These are phyloP conservation scores for Sciurus vulgaris DNA, from an alignment of 2,797 vertebrate species.

Conservation along the genomic window DNA sequence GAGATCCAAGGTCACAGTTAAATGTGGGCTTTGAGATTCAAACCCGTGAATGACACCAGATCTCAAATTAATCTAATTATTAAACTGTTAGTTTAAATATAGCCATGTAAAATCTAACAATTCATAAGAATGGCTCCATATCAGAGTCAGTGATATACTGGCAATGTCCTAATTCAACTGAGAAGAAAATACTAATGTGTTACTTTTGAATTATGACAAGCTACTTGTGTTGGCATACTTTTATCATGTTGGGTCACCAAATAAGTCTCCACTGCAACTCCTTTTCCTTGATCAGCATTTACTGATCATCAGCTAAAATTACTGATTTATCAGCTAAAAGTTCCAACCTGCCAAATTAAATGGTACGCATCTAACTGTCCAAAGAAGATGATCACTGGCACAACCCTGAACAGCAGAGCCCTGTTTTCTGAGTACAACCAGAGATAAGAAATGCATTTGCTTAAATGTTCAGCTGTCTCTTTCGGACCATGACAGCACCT, in stretches of 20 bases:
- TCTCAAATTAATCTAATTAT: not conserved
- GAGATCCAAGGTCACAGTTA: not conserved
- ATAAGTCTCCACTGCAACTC: not conserved
- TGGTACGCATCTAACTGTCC: not conserved
- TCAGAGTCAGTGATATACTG: not conserved
- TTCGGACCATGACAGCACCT: not conserved
- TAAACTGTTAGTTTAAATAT: slow-evolving; percentile 11
- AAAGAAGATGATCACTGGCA: not conserved
- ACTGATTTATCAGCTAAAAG: too few species aligned
- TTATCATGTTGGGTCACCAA: not conserved
- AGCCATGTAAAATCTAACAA: not conserved
- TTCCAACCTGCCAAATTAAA: not conserved
- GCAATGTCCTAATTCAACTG: not conserved
- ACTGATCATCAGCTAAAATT: too few species aligned
- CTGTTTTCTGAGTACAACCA: not conserved
- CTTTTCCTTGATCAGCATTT: not conserved
- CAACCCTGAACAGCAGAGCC: not conserved
- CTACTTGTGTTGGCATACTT: not conserved
- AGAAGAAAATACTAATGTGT: slow-evolving; percentile 38
- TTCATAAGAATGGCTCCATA: not conserved
- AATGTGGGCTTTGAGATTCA: slow-evolving; percentile 13
- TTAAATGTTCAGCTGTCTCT: not conserved
- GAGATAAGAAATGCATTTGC: not conserved
- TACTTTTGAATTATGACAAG: not conserved
- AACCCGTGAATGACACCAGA: not conserved